Conservation (phyloP, 2,797 vertebrate species). For the Scolopax bukidnonensis region DNA sequence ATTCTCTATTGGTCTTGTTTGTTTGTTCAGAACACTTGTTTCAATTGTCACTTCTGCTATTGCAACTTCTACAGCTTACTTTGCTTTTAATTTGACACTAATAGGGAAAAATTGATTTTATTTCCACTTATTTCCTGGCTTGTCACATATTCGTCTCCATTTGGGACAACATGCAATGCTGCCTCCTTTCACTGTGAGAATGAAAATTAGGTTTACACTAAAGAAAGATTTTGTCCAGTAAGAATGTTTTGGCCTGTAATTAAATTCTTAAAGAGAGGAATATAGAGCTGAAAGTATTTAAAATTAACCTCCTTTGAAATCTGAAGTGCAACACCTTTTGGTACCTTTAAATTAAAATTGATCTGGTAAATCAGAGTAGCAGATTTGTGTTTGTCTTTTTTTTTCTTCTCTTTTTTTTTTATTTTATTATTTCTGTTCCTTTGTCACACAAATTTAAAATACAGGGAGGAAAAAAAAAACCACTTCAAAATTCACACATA, state of each 20-base stretch:
- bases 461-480: neutral
- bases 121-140: slow-evolving; percentile 34
- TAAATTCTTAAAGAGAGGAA: slow-evolving; percentile 7
- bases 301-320: slow-evolving; percentile 18
- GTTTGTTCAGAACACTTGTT: slow-evolving; percentile 16
- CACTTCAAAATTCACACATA: neutral
- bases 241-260: neutral
- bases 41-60: slow-evolving; percentile 16
- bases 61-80: slow-evolving; percentile 20
- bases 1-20: slow-evolving; percentile 1
- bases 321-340: neutral
- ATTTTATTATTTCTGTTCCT: neutral
- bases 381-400: neutral
- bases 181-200: neutral
- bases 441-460: neutral
- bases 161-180: neutral
- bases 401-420: neutral
- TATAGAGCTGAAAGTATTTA: neutral
- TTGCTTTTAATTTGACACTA: slow-evolving; percentile 53
- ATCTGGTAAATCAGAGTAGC: neutral
- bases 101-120: slow-evolving; percentile 56
- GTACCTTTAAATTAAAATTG: neutral
- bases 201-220: slow-evolving; percentile 28
- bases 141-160: slow-evolving; percentile 12
- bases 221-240: neutral